A percentile compares a stretch with the other conserved stretches of the same genome.
phyloP scores from a whole-genome alignment of 2,797 vertebrate genomes.

The Momotus momota region DNA sequence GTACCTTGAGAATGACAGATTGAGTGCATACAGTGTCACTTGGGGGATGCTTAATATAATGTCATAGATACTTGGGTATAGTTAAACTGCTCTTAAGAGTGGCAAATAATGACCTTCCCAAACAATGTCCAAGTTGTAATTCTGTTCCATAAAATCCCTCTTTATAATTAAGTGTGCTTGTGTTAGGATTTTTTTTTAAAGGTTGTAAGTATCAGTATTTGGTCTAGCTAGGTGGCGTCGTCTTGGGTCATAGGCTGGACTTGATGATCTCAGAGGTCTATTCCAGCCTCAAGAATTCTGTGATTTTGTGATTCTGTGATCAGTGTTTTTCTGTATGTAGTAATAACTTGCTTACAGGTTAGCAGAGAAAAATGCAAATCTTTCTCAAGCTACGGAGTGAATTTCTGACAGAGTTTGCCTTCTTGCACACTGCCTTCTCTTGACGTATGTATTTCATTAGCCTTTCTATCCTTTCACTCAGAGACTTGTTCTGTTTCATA shows the following conservation, averaged over 20 bases:
- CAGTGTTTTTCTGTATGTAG: background rate
- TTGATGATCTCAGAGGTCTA: too few species aligned
- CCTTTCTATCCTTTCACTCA: constrained; percentile 32
- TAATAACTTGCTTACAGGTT: constrained; percentile 37
- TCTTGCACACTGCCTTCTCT: background rate
- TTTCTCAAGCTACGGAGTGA: constrained; percentile 18
- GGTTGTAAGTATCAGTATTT: background rate
- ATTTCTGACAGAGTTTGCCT: constrained; percentile 3
- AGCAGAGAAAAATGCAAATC: constrained; percentile 4
- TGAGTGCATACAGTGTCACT: background rate
- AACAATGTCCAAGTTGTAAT: constrained; percentile 45
- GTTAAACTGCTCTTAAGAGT: constrained; percentile 54
- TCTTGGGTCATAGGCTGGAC: too few species aligned
- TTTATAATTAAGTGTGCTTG: constrained; percentile 21
- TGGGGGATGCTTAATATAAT: background rate
- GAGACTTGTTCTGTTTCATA: constrained; percentile 30
- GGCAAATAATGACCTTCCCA: constrained; percentile 7
- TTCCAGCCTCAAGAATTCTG: too few species aligned
- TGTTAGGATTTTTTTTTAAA: background rate
- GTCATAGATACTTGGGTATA: constrained; percentile 22
- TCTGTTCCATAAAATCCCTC: constrained; percentile 13
- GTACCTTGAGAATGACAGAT: background rate
- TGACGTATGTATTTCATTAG: constrained; percentile 19
- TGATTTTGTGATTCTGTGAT: too few species aligned
- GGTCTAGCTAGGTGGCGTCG: too few species aligned